These are phyloP conservation scores for Drosophila navojoa DNA, from an alignment of 1,140 invertebrate genomes.

Conservation along the genomic window DNA sequence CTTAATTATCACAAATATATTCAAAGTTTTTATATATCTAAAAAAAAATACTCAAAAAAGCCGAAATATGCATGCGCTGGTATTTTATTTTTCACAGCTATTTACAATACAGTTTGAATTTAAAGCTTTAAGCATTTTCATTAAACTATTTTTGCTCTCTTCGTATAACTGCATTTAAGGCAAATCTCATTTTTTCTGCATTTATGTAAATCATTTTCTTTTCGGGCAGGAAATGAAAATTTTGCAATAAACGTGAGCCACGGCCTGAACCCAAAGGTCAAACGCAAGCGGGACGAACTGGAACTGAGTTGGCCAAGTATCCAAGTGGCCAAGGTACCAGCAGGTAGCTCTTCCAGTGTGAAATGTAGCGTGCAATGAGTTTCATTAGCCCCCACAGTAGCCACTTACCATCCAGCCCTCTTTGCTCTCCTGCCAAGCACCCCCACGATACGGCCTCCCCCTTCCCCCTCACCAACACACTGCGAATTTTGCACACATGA, in stretches of 20 bases:
- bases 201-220: slow-evolving; percentile 30
- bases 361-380: slow-evolving; percentile 22
- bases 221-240: slow-evolving; percentile 34
- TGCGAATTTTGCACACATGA: slow-evolving; percentile 34
- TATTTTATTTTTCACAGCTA: too few species aligned
- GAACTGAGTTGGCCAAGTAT: slow-evolving; percentile 11
- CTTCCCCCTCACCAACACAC: neutral
- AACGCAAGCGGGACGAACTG: slow-evolving; percentile 23
- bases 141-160: too few species aligned
- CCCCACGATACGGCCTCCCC: neutral
- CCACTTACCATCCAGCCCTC: neutral
- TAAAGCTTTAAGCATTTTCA: too few species aligned
- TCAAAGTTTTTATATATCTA: too few species aligned
- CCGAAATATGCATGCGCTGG: too few species aligned
- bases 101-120: too few species aligned
- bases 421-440: neutral
- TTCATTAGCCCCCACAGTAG: slow-evolving; percentile 13
- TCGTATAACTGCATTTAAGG: neutral
- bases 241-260: slow-evolving; percentile 30
- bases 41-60: too few species aligned
- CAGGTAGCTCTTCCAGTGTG: slow-evolving; percentile 6
- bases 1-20: too few species aligned
- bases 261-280: slow-evolving; percentile 31
- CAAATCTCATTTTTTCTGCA: slow-evolving; percentile 8
- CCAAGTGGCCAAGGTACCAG: slow-evolving; percentile 7